Evolutionary conservation across 2,797 vertebrate genomes (phyloP).

Genomic region (Malurus splendens): DNA sequence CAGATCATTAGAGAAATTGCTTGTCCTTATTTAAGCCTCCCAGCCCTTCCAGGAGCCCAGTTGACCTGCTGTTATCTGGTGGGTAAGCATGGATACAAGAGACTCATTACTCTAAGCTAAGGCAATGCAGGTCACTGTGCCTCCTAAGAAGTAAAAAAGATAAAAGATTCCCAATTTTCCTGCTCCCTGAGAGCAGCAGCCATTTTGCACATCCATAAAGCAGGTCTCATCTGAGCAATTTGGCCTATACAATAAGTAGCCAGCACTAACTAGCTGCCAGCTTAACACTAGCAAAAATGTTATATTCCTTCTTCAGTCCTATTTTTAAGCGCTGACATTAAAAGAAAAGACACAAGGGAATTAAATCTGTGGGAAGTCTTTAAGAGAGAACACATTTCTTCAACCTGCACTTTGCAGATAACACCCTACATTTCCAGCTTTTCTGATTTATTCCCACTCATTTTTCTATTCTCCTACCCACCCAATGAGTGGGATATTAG

Average conservation of each 20-base stretch:
- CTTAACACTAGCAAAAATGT: background rate
- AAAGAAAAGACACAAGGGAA: constrained; percentile 15
- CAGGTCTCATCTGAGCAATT: background rate
- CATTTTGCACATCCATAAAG: background rate
- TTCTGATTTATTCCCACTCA: background rate
- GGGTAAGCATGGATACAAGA: background rate
- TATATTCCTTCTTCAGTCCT: background rate
- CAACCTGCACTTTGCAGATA: constrained; percentile 28
- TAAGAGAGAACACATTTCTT: background rate
- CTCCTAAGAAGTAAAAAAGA: background rate
- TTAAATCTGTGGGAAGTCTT: constrained; percentile 12
- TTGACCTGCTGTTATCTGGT: constrained; percentile 11
- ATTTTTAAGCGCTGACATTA: constrained; percentile 18
- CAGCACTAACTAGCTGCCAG: background rate
- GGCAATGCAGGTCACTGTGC: background rate
- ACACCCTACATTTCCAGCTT: constrained; percentile 1
- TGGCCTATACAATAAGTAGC: background rate
- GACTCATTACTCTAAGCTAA: background rate
- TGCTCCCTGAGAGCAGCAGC: background rate
- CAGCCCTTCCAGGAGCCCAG: background rate
- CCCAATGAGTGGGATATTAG: background rate
- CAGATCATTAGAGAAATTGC: background rate
- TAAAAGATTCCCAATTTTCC: background rate
- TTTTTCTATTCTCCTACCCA: background rate
- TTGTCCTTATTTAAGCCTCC: background rate